phyloP scores from a whole-genome alignment of 2,888 invertebrate species.

The Epistrophe eligans region DNA sequence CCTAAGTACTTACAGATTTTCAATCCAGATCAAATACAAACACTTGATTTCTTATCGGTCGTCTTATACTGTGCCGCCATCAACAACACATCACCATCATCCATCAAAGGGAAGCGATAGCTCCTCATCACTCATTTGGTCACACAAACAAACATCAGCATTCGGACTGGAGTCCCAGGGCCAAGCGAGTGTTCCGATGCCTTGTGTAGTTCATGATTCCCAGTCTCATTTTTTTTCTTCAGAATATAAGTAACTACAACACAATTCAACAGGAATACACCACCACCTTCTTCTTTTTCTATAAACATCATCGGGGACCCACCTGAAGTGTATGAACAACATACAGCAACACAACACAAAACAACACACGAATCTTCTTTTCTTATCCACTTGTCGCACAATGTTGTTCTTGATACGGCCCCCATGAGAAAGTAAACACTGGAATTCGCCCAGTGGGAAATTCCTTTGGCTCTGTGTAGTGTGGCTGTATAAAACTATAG shows the following conservation, averaged over 20 bases:
- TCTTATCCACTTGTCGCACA: slow-evolving; percentile 76
- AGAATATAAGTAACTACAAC: not conserved
- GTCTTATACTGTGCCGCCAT: slow-evolving; percentile 39
- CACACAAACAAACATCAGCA: slow-evolving; percentile 39
- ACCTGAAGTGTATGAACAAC: slow-evolving; percentile 72
- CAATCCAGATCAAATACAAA: slow-evolving; percentile 48
- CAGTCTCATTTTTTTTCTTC: slow-evolving; percentile 27
- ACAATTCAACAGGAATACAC: not conserved
- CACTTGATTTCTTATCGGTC: slow-evolving; percentile 62
- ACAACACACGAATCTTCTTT: slow-evolving; percentile 69
- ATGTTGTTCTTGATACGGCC: slow-evolving; percentile 75
- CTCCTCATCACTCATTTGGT: slow-evolving; percentile 74
- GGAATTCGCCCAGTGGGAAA: slow-evolving; percentile 74
- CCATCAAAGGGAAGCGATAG: slow-evolving; percentile 73
- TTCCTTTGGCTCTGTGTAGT: slow-evolving; percentile 41
- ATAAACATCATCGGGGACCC: slow-evolving; percentile 37
- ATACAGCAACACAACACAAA: slow-evolving; percentile 5
- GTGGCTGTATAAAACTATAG: slow-evolving; percentile 27
- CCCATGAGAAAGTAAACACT: slow-evolving; percentile 76
- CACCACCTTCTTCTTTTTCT: slow-evolving; percentile 16
- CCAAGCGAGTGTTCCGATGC: slow-evolving; percentile 10
- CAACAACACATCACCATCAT: slow-evolving; percentile 66
- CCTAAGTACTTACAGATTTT: slow-evolving; percentile 25
- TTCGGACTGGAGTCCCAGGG: not conserved
- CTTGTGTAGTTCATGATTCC: slow-evolving; percentile 34